A percentile compares a stretch with the other conserved stretches of the same genome.
Evolutionary conservation across 2,113 vertebrate species (phyloP).

Genomic region (Oryzias curvinotus): DNA sequence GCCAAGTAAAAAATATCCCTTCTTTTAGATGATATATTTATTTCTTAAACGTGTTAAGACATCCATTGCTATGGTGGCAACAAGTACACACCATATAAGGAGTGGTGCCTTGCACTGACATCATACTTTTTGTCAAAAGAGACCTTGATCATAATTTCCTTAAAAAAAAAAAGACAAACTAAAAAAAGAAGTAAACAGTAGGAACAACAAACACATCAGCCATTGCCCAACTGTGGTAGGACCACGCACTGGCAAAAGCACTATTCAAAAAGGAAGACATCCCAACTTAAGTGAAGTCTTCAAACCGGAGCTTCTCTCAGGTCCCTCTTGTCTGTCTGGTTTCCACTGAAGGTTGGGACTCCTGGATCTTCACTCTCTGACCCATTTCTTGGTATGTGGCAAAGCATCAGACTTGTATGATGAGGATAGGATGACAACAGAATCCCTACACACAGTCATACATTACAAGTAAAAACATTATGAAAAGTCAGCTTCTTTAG

Average conservation of each 20-base stretch:
- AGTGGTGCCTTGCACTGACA: constrained; percentile 73
- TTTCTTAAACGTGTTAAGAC: constrained; percentile 87
- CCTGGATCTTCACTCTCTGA: constrained; percentile 38
- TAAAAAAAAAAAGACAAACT: constrained; percentile 53
- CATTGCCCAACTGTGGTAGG: constrained; percentile 51
- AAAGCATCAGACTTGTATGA: constrained; percentile 56
- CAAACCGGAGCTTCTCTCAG: constrained; percentile 6
- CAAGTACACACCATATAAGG: constrained; percentile 81
- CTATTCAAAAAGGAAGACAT: constrained; percentile 66
- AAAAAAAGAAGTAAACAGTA: constrained; percentile 48
- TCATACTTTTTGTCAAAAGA: constrained; percentile 71
- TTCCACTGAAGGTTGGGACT: constrained; percentile 17
- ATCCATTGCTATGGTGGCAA: constrained; percentile 92
- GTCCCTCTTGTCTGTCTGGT: constrained; percentile 6
- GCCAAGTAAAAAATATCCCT: constrained; percentile 72
- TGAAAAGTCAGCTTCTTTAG: constrained; percentile 65
- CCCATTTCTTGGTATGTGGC: constrained; percentile 45
- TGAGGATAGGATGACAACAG: constrained; percentile 56
- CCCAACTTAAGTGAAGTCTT: constrained; percentile 38
- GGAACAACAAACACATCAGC: constrained; percentile 47
- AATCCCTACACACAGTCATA: constrained; percentile 62
- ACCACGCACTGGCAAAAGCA: constrained; percentile 46
- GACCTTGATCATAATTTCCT: constrained; percentile 58
- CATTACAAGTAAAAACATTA: constrained; percentile 71
- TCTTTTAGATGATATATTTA: constrained; percentile 84